A percentile compares a stretch with the other conserved stretches of the same genome.
Evolutionary conservation across 2,888 invertebrate genomes (phyloP).

Genomic region (Stenodera caucasica): DNA sequence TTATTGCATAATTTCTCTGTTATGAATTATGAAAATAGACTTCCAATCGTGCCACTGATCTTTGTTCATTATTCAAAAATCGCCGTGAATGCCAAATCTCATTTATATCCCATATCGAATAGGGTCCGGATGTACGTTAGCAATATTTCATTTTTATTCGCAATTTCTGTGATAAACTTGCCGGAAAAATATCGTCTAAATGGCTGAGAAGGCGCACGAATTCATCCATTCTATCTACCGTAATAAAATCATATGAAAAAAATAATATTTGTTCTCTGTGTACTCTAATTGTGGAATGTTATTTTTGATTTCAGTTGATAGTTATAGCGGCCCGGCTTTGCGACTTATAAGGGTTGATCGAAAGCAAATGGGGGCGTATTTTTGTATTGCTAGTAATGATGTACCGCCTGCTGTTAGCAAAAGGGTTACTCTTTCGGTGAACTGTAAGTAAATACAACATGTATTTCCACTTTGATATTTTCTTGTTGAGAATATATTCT

Average conservation of each 20-base stretch:
- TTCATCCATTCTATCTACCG: neutral
- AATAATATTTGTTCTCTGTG: too few species aligned
- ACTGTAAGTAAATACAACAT: slow-evolving; percentile 70
- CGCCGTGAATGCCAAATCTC: slow-evolving; percentile 1
- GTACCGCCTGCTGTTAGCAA: slow-evolving; percentile 91
- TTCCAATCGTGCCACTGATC: neutral
- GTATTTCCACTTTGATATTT: neutral
- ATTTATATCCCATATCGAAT: slow-evolving; percentile 2
- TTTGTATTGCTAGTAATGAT: slow-evolving; percentile 90
- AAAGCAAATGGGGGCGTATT: slow-evolving; percentile 88
- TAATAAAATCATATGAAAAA: neutral
- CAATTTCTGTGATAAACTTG: neutral
- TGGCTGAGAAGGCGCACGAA: neutral
- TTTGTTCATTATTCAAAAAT: neutral
- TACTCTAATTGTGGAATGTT: too few species aligned
- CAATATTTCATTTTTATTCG: slow-evolving; percentile 2
- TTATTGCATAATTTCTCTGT: too few species aligned
- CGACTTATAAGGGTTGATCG: slow-evolving; percentile 67
- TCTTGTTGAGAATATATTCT: neutral
- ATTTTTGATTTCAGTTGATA: slow-evolving; percentile 62
- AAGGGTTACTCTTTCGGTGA: slow-evolving; percentile 82
- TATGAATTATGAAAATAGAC: neutral
- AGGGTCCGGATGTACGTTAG: neutral
- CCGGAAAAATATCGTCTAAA: neutral
- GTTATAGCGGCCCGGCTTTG: slow-evolving; percentile 77